Percentiles rank a stretch among this genome's conserved stretches.
Evolutionary conservation across 2,113 vertebrate genomes (phyloP).

Genomic region (Ondatra zibethicus): DNA sequence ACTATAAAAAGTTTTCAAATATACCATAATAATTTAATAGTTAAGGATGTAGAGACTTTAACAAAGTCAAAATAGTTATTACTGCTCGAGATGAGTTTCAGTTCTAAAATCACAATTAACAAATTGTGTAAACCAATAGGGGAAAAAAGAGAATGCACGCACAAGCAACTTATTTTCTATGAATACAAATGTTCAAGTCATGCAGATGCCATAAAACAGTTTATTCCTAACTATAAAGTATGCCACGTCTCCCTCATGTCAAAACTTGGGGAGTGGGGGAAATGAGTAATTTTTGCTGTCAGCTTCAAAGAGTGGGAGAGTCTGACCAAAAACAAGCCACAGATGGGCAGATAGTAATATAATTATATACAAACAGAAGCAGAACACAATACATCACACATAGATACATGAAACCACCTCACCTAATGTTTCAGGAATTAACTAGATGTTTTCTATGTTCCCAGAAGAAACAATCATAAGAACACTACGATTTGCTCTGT

Average conservation of each 20-base stretch:
- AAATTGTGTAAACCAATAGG: not conserved
- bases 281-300: not conserved
- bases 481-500: not conserved
- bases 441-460: not conserved
- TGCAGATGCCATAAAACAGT: not conserved
- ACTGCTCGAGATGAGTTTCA: constrained; percentile 16
- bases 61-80: constrained; percentile 14
- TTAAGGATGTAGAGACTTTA: not conserved
- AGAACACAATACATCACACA: not conserved
- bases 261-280: not conserved
- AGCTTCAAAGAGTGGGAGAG: not conserved
- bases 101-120: constrained; percentile 16
- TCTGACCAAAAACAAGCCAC: not conserved
- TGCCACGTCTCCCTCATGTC: not conserved
- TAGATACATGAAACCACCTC: not conserved
- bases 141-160: not conserved
- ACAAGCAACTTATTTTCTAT: not conserved
- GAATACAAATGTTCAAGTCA: not conserved
- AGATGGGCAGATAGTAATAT: not conserved
- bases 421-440: not conserved
- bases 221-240: constrained; percentile 11
- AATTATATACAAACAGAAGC: not conserved
- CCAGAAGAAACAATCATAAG: not conserved
- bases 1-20: constrained; percentile 18
- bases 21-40: not conserved